Conservation (phyloP, 2,797 vertebrate species). For the Cuculus canorus region DNA sequence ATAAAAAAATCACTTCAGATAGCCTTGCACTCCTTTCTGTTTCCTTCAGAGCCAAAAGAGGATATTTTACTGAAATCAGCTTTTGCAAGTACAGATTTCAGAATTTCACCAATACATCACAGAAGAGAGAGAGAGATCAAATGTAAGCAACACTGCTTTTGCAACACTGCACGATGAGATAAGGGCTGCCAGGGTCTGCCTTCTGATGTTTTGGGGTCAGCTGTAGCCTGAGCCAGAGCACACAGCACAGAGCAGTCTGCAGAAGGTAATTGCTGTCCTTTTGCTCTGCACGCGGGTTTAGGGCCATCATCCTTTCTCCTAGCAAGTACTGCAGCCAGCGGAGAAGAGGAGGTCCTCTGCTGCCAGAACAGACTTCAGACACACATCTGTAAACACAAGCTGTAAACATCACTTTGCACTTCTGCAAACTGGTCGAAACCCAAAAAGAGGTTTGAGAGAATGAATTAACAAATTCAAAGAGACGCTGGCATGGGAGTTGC, state of each 20-base stretch:
- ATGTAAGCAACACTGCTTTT: background rate
- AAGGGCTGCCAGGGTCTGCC: background rate
- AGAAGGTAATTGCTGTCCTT: background rate
- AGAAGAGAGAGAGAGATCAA: background rate
- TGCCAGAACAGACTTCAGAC: background rate
- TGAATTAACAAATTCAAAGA: background rate
- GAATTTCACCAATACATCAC: background rate
- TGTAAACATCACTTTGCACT: background rate
- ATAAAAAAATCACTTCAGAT: background rate
- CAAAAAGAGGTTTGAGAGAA: background rate
- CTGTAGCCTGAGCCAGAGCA: background rate
- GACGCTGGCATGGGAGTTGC: constrained; percentile 39
- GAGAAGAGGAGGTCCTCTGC: background rate
- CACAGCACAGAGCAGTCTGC: background rate
- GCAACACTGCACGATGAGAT: background rate
- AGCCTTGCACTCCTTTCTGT: background rate
- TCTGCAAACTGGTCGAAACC: background rate
- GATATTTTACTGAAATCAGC: background rate
- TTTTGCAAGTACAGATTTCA: background rate
- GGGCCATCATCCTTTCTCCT: background rate
- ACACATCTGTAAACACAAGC: background rate
- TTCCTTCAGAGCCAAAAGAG: background rate
- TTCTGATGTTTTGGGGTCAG: background rate
- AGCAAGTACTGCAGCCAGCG: background rate
- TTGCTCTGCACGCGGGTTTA: rapidly evolving